These are phyloP conservation scores for Choristoneura fumiferana DNA, from an alignment of 1,140 invertebrate genomes.

Conservation along the genomic window DNA sequence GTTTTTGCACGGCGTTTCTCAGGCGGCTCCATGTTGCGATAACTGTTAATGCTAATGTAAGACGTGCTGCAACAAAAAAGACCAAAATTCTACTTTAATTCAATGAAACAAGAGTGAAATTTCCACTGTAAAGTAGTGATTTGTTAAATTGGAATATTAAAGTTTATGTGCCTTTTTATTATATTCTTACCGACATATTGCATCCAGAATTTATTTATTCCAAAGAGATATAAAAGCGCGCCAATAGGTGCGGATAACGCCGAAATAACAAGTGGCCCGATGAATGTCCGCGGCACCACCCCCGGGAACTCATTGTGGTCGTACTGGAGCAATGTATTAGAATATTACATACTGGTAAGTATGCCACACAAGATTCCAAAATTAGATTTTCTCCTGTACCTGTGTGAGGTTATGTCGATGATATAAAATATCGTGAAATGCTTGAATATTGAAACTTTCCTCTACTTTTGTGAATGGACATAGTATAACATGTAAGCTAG, in stretches of 20 bases:
- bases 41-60: constrained; percentile 87
- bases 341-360: constrained; percentile 40
- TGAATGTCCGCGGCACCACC: constrained; percentile 97
- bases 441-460: constrained; percentile 99
- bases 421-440: constrained; percentile 97
- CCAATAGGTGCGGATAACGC: constrained; percentile 88
- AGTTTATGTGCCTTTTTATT: neutral
- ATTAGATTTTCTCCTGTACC: constrained; percentile 81
- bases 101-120: too few species aligned
- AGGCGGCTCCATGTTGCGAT: constrained; percentile 87
- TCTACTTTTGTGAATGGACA: constrained; percentile 99
- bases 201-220: constrained; percentile 91
- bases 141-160: constrained; percentile 13
- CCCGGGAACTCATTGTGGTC: constrained; percentile 99
- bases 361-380: constrained; percentile 59
- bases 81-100: constrained; percentile 11
- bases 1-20: constrained; percentile 83
- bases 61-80: constrained; percentile 85
- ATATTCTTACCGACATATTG: constrained; percentile 92
- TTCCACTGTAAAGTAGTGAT: too few species aligned
- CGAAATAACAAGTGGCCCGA: constrained; percentile 94
- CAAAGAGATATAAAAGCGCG: constrained; percentile 82
- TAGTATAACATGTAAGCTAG: constrained; percentile 88
- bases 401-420: constrained; percentile 89
- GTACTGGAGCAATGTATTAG: constrained; percentile 86